Base-by-base conservation (phyloP, 2,113 vertebrate species). In the Phyllostomus discolor region DNA sequence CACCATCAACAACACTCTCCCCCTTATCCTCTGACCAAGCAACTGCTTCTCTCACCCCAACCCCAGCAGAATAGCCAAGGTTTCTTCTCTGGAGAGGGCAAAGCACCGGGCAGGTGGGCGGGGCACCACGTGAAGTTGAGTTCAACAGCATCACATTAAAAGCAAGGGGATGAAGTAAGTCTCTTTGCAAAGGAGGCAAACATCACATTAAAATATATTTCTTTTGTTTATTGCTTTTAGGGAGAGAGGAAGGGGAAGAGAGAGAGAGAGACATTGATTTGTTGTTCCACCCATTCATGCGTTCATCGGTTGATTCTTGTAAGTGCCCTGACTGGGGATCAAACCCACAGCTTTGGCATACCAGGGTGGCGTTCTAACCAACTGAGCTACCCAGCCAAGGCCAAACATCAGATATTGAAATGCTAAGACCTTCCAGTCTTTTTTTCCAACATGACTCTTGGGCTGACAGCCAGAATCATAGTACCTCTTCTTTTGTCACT, bases 81-180 rank as follows among this genome's bases (percentile, higher is more conserved):
- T 52, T 22, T 19, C 50, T 16, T 16, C 48, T 12, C 57, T 79
- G 59, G 6, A 52, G 17, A 19, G 24, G 38, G 35, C 20, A 26
- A 59, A 57, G 33, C 62, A 20, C 7, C 11, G 70, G 41, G 5
- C 62, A 22, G 4, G 10, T 43, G 26, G 41, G 16, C 28, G 28
- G 24, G 54, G 14, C 57, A 72, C 14, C 33, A 31, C 1, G 0
- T 3, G 22, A 7, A 17, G 1, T 1, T 41, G n/a, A 38, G 46
- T 41, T 10, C n/a, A 43, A 22, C 5, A 43, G 26, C 62, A 28
- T 31, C 50, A 20, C 26, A 41, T n/a, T n/a, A 69, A 62, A 91
- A 50, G n/a, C 70, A 62, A 33, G 11, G 10, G 20, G 41, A 50
- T 16, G 26, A 31, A 78, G 22, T 57, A 62, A 79, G 4, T 41